Conservation (phyloP, 2,888 invertebrate species). For the Cepaea hortensis region DNA sequence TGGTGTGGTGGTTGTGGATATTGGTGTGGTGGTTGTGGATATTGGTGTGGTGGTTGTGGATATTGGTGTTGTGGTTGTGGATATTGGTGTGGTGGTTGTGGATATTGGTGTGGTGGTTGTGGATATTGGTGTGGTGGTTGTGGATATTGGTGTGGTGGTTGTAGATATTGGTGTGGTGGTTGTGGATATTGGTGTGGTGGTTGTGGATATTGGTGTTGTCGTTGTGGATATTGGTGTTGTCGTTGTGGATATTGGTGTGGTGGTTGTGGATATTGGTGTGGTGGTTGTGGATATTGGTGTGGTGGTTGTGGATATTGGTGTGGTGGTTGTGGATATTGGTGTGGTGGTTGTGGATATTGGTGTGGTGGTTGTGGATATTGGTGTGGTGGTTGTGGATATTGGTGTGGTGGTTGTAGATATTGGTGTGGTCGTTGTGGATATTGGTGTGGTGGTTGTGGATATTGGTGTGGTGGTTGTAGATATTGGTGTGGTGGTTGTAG, state of each 20-base stretch:
- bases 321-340: slow-evolving; percentile 6
- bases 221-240: not conserved
- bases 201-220: not conserved
- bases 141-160: not conserved
- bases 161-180: not conserved
- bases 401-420: slow-evolving; percentile 2
- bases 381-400: not conserved
- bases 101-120: not conserved
- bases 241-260: no score
- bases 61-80: not conserved
- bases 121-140: not conserved
- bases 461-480: not conserved
- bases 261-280: no score
- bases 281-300: not conserved
- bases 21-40: no score
- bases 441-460: not conserved
- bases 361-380: not conserved
- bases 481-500: not conserved
- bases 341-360: slow-evolving; percentile 10
- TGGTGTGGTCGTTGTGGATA: slow-evolving; percentile 2
- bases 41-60: no score
- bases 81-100: not conserved
- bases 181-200: slow-evolving; percentile 7
- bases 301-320: not conserved
- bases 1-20: not conserved